Evolutionary conservation across 2,113 vertebrate species (phyloP).

Genomic region (Myiopsitta monachus): DNA sequence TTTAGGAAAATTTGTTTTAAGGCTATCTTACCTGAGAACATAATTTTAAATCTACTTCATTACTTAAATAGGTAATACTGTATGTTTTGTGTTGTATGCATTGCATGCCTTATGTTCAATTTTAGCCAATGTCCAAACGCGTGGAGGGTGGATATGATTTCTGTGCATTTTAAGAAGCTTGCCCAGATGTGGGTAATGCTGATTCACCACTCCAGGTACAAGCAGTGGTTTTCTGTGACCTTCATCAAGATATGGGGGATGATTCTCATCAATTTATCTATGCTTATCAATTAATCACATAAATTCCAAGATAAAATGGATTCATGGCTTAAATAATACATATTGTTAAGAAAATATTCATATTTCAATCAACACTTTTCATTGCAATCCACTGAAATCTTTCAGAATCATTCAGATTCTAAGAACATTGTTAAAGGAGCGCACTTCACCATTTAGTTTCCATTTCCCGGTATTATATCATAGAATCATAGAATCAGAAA

Average conservation of each 20-base stretch:
- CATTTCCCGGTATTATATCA: neutral
- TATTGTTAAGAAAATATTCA: neutral
- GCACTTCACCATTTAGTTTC: neutral
- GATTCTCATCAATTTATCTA: neutral
- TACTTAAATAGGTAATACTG: neutral
- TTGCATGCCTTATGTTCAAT: neutral
- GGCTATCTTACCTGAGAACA: neutral
- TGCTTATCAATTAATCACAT: neutral
- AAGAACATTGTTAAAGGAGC: neutral
- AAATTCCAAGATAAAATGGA: neutral
- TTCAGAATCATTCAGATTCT: neutral
- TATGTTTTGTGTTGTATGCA: neutral
- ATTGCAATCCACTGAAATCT: neutral
- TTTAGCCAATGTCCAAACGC: neutral
- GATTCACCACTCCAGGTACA: neutral
- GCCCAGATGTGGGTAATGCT: neutral
- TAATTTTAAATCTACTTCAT: neutral
- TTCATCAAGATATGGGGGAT: neutral
- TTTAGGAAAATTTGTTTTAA: neutral
- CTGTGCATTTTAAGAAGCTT: neutral
- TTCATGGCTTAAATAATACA: neutral
- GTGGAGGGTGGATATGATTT: neutral
- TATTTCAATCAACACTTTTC: neutral
- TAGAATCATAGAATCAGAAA: neutral
- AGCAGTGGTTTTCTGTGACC: neutral